phyloP scores from a whole-genome alignment of 2,797 vertebrate species.

The Coendou prehensilis region DNA sequence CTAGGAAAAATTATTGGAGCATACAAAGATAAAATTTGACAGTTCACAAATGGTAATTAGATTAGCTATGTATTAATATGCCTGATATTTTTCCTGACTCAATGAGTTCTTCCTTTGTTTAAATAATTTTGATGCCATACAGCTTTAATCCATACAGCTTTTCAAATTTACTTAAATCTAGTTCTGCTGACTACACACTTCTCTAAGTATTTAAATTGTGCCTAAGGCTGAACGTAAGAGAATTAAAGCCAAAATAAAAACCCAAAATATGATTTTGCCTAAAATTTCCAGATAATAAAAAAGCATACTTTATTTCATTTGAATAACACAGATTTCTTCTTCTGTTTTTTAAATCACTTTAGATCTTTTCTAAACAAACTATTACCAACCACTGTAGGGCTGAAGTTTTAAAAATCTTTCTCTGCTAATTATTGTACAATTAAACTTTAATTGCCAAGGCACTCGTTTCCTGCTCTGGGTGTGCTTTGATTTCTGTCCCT shows the following conservation, averaged over 20 bases:
- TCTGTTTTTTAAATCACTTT: slow-evolving; percentile 13
- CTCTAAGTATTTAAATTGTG: background rate
- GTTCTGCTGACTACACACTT: background rate
- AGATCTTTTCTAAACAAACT: slow-evolving; percentile 15
- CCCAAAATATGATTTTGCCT: background rate
- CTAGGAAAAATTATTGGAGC: background rate
- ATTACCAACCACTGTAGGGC: background rate
- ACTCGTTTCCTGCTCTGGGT: background rate
- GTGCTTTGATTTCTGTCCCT: background rate
- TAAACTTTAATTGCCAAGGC: background rate
- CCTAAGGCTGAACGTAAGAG: background rate
- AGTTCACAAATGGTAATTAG: background rate
- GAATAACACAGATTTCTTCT: background rate
- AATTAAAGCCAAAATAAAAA: background rate
- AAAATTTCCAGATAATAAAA: slow-evolving; percentile 22
- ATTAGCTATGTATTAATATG: background rate
- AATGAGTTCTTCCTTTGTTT: slow-evolving; percentile 5
- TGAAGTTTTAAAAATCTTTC: background rate
- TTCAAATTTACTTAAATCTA: slow-evolving; percentile 55
- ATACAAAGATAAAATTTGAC: slow-evolving; percentile 40
- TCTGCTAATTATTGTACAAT: background rate
- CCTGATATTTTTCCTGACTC: background rate
- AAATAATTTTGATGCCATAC: slow-evolving; percentile 33
- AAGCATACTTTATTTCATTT: background rate
- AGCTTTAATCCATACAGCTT: background rate